Base-by-base conservation (phyloP, 2,113 vertebrate genomes). In the Tachuris rubrigastra region DNA sequence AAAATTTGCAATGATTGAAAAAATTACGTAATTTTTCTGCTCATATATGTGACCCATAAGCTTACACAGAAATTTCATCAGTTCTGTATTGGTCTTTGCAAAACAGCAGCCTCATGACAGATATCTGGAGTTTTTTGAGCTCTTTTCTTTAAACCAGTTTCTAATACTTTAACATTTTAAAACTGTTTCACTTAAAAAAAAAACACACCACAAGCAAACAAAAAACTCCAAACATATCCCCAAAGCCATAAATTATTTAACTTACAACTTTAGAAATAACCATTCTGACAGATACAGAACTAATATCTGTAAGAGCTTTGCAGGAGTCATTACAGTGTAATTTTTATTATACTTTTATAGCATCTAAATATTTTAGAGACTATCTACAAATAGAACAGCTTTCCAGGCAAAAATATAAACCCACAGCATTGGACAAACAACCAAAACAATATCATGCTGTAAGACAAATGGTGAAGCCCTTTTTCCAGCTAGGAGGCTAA, bases 281-380 rank as follows among this genome's bases (percentile, higher is more conserved):
- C 23, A 14, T 91, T 67, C n/a, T 53, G 58, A 53, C 37, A 76
- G 27, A 50, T 33, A 67, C 13, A 31, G 41, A 82, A 30, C 41
- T 75, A 88, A 44, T 84, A 63, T 24, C 10, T 71, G 27, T 39
- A 63, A 9, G 10, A 81, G 21, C 10, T 89, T 68, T 56, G 56
- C 44, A 63, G 24, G 12, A 87, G 21, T 78, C 56, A 65, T 10
- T 63, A 71, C 44, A 65, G 15, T 44, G 5, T 50, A 72, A 58
- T 79, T 85, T 85, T 82, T 89, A 76, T 92, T 89, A 79, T 14
- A 82, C 53, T 66, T 79, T 90, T 91, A 82, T 79, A 49, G 0
- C 17, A 68, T 41, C 49, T 82, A 79, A 82, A 91, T 91, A 90
- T 85, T 94, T 94, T 82, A 95, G 13, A 95, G 19, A 46, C 41